A percentile compares a stretch with the other conserved stretches of the same genome.
Conservation (phyloP, 2,888 invertebrate genomes). For the Portevinia maculata region DNA sequence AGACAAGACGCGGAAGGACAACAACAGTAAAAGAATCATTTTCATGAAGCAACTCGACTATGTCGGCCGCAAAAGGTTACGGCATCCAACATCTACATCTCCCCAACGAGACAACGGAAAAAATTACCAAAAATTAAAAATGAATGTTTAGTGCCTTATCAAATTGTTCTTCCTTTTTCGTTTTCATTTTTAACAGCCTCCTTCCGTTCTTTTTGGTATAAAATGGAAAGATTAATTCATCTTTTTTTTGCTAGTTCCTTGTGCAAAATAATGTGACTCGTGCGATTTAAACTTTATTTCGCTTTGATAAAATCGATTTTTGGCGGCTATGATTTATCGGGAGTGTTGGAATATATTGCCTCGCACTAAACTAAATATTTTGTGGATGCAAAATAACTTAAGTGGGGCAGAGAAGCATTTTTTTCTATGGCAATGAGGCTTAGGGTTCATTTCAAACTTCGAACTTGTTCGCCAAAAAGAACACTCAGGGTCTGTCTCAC, state of each 20-base stretch:
- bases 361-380: no score
- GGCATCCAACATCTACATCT: conserved; percentile 37
- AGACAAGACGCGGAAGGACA: not conserved
- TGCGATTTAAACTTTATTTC: conserved; percentile 62
- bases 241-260: conserved; percentile 58
- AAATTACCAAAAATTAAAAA: conserved; percentile 49
- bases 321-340: conserved; percentile 56
- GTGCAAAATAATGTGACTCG: conserved; percentile 57
- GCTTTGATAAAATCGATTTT: conserved; percentile 29
- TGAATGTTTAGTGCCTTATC: conserved; percentile 61
- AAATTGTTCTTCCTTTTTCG: conserved; percentile 62
- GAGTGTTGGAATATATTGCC: conserved; percentile 24
- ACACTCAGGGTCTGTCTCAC: no score
- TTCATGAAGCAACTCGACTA: conserved; percentile 63
- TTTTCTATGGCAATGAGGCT: conserved; percentile 52
- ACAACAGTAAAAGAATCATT: conserved; percentile 45
- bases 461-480: no score
- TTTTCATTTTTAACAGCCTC: conserved; percentile 67
- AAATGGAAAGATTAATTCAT: conserved; percentile 67
- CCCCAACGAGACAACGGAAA: conserved; percentile 25
- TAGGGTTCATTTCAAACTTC: no score
- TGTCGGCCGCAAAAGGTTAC: conserved; percentile 66
- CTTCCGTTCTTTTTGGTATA: conserved; percentile 60
- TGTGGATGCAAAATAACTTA: no score
- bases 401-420: conserved; percentile 17